phyloP scores from a whole-genome alignment of 2,113 vertebrate genomes.

The Rafetus swinhoei region DNA sequence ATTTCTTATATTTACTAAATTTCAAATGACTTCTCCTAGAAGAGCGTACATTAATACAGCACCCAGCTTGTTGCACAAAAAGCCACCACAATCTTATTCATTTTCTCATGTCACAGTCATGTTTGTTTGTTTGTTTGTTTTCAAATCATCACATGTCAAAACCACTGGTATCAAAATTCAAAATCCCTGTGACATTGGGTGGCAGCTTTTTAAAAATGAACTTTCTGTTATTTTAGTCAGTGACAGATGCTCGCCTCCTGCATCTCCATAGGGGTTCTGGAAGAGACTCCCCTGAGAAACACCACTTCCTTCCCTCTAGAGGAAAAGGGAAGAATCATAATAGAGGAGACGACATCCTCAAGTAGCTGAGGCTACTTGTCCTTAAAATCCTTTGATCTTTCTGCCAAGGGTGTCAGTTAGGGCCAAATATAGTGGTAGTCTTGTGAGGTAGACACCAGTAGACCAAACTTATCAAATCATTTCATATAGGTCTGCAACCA shows the following conservation, averaged over 20 bases:
- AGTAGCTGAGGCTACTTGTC: neutral
- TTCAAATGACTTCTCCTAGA: neutral
- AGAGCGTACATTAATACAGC: rapidly evolving
- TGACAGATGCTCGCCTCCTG: neutral
- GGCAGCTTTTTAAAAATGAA: neutral
- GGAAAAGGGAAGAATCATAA: neutral
- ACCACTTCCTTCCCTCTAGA: too few species aligned
- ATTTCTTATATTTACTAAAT: constrained; percentile 67
- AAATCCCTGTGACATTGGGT: neutral
- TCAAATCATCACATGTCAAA: neutral
- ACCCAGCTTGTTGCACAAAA: neutral
- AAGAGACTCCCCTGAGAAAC: neutral
- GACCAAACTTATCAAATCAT: neutral
- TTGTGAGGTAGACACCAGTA: neutral
- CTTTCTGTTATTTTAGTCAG: neutral
- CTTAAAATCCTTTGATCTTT: neutral
- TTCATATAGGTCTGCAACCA: neutral
- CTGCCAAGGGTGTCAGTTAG: neutral
- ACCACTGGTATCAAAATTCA: neutral
- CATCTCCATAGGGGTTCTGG: neutral
- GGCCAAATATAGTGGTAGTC: rapidly evolving
- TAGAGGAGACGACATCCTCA: neutral
- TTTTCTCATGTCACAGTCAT: neutral
- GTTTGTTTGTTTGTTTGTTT: neutral
- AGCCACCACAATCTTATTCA: neutral